Evolutionary conservation across 2,888 invertebrate species (phyloP), one percentile per base, ranked within the genome.

Genomic region (Parnassius mnemosyne): DNA sequence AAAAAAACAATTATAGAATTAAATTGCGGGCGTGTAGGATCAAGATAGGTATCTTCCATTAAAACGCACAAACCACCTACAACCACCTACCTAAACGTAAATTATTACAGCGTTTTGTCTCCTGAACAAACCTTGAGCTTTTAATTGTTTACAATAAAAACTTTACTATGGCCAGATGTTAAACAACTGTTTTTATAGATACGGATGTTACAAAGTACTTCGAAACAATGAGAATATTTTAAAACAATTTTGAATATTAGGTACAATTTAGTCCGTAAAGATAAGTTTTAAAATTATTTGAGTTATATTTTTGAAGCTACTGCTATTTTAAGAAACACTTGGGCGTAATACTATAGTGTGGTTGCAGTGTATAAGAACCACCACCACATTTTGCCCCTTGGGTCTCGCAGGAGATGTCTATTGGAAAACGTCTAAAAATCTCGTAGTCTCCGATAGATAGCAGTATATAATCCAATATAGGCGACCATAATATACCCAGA

Each of bases 131-230:
- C 66, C 73, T 70, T 70, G 70, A 73, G 72, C 69, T 78, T 78
- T 79, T 83, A 80, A 82, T 80, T 76, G 79, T 75, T 72, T 63
- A 74, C 75, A 75, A 79, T 82, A 79, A 80, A 81, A 83, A 80
- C 77, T 81, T 81, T 75, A 55, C 51, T 68, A 69, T 69, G 68
- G 69, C 70, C 72, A 71, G 67, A 69, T 68, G 65, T 66, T 66
- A 43, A 64, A 66, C 60, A 57, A 65, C 55, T 50, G 52, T 57
- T 71, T 67, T 68, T 68, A 69, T 66, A 57, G 69, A 66, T 64
- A 57, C 64, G 66, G 44, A 16, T 10, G 53, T 12, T 43, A 44
- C 43, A 57, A 13, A 60, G 42, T 62, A 62, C 63, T 66, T 67
- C 66, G 60, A 61, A 66, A 67, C 63, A 65, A 64, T 49, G 42